phyloP scores from a whole-genome alignment of 2,888 invertebrate species.

The Melanophora roralis region DNA sequence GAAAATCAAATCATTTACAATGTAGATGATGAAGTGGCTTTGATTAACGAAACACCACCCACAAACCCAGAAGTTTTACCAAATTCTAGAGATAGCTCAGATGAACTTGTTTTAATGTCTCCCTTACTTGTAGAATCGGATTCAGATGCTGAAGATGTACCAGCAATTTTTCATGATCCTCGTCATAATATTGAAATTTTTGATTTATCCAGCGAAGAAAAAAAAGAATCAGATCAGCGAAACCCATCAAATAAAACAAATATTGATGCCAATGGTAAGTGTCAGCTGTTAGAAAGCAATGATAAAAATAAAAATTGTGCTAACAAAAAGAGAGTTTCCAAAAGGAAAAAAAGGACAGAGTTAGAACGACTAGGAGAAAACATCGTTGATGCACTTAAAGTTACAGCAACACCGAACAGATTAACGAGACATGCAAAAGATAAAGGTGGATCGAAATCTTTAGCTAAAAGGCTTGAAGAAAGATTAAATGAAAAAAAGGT shows the following conservation, averaged over 20 bases:
- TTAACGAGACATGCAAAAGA: conserved; percentile 19
- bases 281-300: neutral
- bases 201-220: conserved; percentile 49
- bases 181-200: conserved; percentile 42
- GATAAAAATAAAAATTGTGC: neutral
- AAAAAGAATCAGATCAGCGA: neutral
- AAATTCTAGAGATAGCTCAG: conserved; percentile 64
- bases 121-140: conserved; percentile 74
- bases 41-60: conserved; percentile 31
- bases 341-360: conserved; percentile 19
- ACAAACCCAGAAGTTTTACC: neutral
- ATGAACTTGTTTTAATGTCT: conserved; percentile 73
- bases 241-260: neutral
- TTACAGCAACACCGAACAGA: neutral
- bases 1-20: conserved; percentile 34
- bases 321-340: neutral
- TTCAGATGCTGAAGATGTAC: conserved; percentile 61
- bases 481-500: neutral
- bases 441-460: neutral
- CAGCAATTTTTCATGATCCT: conserved; percentile 45
- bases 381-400: conserved; percentile 37
- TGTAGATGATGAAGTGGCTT: conserved; percentile 57
- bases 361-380: conserved; percentile 23
- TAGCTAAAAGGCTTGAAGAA: conserved; percentile 5
- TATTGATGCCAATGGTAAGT: neutral